These are phyloP conservation scores for Crocodylus rhombifer DNA, from an alignment of 2,797 vertebrate genomes.

Conservation along the genomic window DNA sequence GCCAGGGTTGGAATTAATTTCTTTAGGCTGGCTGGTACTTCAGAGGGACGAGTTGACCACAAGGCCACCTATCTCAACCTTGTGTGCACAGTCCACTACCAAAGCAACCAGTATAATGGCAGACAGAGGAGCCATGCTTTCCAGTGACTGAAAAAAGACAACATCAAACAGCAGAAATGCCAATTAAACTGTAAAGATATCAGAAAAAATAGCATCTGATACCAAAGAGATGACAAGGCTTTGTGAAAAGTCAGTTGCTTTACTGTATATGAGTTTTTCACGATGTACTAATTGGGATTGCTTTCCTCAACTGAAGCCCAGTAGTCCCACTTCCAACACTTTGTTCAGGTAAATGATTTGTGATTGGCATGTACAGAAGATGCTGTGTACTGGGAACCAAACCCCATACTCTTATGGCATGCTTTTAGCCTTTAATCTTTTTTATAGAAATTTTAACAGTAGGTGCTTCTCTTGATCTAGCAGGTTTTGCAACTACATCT, in stretches of 20 bases:
- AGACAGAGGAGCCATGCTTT: slow-evolving; percentile 21
- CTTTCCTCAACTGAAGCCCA: neutral
- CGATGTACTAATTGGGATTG: neutral
- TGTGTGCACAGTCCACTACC: neutral
- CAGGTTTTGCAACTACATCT: neutral
- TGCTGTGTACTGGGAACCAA: neutral
- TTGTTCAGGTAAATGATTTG: neutral
- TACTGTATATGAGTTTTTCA: neutral
- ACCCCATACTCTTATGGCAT: neutral
- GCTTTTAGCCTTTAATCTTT: neutral
- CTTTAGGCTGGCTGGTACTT: slow-evolving; percentile 4
- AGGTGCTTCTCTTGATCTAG: neutral
- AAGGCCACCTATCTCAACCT: slow-evolving; percentile 7
- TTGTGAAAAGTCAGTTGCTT: neutral
- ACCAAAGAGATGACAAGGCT: neutral
- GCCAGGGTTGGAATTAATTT: neutral
- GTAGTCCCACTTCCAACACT: neutral
- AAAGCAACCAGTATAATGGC: slow-evolving; percentile 17
- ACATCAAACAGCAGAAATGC: slow-evolving; percentile 8
- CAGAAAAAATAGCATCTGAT: neutral
- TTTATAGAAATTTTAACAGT: neutral
- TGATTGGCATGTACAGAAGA: neutral
- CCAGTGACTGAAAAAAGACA: slow-evolving; percentile 16
- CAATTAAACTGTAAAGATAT: neutral
- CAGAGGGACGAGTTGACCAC: slow-evolving; percentile 26